Conservation (phyloP, 2,113 vertebrate genomes). For the Malurus cyaneus region DNA sequence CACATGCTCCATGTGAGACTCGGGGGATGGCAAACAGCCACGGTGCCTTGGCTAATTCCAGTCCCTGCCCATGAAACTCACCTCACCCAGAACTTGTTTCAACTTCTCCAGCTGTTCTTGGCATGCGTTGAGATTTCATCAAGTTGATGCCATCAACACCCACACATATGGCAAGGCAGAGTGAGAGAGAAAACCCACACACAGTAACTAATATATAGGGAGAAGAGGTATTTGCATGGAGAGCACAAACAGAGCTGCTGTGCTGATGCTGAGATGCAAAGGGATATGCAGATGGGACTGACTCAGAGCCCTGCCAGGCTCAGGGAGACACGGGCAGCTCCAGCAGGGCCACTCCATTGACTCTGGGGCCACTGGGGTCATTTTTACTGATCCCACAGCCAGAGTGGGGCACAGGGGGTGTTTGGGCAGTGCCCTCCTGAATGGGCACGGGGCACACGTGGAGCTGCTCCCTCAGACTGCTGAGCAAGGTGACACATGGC, state of each 20-base stretch:
- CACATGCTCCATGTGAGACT: conserved; percentile 41
- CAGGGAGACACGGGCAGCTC: background rate
- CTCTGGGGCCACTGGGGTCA: background rate
- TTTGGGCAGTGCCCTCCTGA: background rate
- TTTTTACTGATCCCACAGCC: background rate
- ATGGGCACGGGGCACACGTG: background rate
- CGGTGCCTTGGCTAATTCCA: conserved; percentile 60
- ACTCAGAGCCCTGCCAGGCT: background rate
- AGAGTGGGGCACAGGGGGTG: background rate
- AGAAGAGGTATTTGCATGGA: conserved; percentile 62
- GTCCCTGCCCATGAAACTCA: conserved; percentile 83
- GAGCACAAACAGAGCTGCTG: conserved; percentile 29
- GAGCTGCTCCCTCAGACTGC: background rate
- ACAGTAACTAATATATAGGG: conserved; percentile 64
- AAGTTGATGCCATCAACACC: conserved; percentile 77
- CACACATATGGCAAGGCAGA: conserved; percentile 70
- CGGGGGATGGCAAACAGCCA: conserved; percentile 71
- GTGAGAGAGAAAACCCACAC: conserved; percentile 66
- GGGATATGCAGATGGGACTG: conserved; percentile 10
- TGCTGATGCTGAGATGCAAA: conserved; percentile 21
- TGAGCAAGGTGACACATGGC: background rate
- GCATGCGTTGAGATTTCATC: conserved; percentile 74
- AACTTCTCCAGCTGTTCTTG: conserved; percentile 81
- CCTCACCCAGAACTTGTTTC: conserved; percentile 86
- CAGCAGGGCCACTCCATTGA: background rate